A percentile compares a stretch with the other conserved stretches of the same genome.
phyloP scores from a whole-genome alignment of 2,888 invertebrate genomes.

The Arrhopalites spinosus region DNA sequence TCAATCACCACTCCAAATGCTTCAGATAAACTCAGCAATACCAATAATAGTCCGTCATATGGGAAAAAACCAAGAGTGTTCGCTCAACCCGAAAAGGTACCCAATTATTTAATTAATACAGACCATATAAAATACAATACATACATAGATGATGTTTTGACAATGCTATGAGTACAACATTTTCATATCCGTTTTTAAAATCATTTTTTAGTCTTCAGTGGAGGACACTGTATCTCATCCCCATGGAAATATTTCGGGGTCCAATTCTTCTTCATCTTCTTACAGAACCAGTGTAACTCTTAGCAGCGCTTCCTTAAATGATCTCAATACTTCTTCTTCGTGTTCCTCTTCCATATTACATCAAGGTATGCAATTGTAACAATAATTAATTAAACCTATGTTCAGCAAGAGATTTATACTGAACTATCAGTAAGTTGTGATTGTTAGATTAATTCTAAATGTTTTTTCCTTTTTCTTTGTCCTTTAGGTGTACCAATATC shows the following conservation, averaged over 20 bases:
- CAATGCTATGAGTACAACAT: no score
- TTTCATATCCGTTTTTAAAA: no score
- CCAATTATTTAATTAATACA: background rate
- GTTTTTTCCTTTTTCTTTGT: no score
- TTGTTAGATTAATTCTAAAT: no score
- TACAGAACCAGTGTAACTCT: constrained; percentile 52
- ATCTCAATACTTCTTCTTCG: constrained; percentile 41
- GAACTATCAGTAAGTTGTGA: background rate
- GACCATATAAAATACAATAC: no score
- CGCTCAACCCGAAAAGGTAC: constrained; percentile 50
- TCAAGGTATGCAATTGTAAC: constrained; percentile 37
- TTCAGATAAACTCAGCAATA: constrained; percentile 10
- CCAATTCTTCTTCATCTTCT: constrained; percentile 38
- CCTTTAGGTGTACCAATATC: constrained; percentile 43
- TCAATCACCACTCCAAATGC: constrained; percentile 42
- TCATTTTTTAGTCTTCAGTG: constrained; percentile 33
- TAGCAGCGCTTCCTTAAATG: constrained; percentile 47
- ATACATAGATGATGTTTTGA: no score
- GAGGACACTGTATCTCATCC: constrained; percentile 44
- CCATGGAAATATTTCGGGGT: constrained; percentile 35
- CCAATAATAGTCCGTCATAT: constrained; percentile 41
- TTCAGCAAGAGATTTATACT: no score
- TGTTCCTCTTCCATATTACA: constrained; percentile 38
- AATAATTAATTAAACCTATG: background rate
- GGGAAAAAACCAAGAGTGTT: constrained; percentile 51